A percentile compares a stretch with the other conserved stretches of the same genome.
Conservation (phyloP, 1,140 invertebrate species). For the Ceratina australensis region DNA sequence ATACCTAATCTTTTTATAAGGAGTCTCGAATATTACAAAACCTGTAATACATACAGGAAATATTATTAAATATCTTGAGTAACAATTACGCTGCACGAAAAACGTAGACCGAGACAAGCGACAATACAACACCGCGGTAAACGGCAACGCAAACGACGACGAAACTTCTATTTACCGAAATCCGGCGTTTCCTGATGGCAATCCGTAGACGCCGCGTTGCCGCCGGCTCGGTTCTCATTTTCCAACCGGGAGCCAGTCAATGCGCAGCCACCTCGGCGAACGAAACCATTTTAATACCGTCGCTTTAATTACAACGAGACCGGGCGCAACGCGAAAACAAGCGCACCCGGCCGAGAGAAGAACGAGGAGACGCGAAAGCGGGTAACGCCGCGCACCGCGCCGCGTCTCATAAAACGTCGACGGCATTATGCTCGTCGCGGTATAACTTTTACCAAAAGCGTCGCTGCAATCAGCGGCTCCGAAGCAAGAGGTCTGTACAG, state of each 20-base stretch:
- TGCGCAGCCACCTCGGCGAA: neutral
- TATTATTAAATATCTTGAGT: no score
- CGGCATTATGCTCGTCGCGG: slow-evolving; percentile 22
- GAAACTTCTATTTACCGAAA: slow-evolving; percentile 1
- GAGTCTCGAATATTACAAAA: no score
- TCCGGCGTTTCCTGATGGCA: neutral
- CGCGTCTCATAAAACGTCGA: slow-evolving; percentile 28
- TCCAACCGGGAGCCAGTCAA: neutral
- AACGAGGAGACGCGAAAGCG: neutral
- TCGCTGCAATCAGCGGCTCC: slow-evolving; percentile 41
- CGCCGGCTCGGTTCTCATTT: neutral
- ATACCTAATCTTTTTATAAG: no score
- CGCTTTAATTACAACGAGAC: slow-evolving; percentile 33
- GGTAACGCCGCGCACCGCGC: no score
- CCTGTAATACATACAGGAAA: no score
- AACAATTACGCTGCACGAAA: neutral
- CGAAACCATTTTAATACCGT: slow-evolving; percentile 27
- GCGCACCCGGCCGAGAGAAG: neutral
- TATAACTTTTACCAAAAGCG: slow-evolving; percentile 36
- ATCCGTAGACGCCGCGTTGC: neutral
- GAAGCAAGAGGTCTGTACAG: neutral
- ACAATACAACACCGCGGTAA: neutral
- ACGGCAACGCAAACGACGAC: neutral
- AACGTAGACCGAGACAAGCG: neutral
- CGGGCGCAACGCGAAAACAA: slow-evolving; percentile 3